These are phyloP conservation scores for Bergia puertoricense DNA, from an alignment of 92 coral and sea anemone genomes.

Conservation along the genomic window DNA sequence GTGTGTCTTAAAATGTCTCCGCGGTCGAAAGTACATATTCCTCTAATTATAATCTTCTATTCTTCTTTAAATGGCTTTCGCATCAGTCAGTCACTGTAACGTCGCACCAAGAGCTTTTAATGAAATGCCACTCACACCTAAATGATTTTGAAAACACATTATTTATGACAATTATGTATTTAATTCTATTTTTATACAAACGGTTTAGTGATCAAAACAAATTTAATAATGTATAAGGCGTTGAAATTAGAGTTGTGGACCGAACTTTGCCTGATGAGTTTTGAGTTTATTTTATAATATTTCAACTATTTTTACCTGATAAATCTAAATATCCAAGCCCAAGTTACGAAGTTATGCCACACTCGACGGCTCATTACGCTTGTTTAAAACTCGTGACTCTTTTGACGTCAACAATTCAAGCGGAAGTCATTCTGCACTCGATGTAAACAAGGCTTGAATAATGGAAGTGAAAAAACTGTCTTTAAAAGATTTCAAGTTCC, in stretches of 20 bases:
- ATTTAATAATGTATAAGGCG: not conserved
- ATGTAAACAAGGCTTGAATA: not conserved
- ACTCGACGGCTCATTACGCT: not conserved
- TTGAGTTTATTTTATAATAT: not conserved
- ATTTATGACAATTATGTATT: not conserved
- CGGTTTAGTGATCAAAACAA: slow-evolving; percentile 4
- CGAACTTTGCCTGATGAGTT: not conserved
- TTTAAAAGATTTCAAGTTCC: slow-evolving; percentile 1
- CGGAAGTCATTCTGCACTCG: slow-evolving; percentile 7
- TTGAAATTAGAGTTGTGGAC: too few species aligned
- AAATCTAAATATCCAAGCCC: not conserved
- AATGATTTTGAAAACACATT: too few species aligned
- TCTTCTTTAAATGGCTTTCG: too few species aligned
- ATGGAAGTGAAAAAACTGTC: not conserved
- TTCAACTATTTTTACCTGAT: not conserved
- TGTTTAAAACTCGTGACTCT: slow-evolving; percentile 14
- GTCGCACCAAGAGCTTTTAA: too few species aligned
- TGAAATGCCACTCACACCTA: too few species aligned
- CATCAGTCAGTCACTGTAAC: too few species aligned
- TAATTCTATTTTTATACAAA: not conserved
- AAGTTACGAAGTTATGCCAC: not conserved
- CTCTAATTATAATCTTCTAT: too few species aligned
- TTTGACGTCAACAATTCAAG: not conserved
- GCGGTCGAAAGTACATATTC: too few species aligned
- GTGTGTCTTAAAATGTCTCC: too few species aligned